Evolutionary conservation across 2,113 vertebrate genomes (phyloP).

Genomic region (Physeter macrocephalus): DNA sequence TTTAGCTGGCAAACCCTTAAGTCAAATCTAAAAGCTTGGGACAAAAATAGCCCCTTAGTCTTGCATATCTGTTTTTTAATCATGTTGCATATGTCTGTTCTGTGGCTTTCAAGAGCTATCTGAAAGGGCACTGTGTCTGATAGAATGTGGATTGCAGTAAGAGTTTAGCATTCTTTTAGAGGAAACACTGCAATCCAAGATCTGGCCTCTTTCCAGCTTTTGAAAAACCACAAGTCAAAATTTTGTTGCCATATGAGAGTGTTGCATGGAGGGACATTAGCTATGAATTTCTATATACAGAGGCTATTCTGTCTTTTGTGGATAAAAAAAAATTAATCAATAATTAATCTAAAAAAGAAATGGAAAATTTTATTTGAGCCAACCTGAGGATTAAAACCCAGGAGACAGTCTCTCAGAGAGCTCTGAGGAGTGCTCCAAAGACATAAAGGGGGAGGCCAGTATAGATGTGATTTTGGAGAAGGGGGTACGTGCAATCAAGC

Average conservation of each 20-base stretch:
- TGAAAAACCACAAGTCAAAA: not conserved
- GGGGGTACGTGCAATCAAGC: not conserved
- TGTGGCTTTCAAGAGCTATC: not conserved
- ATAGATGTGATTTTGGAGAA: not conserved
- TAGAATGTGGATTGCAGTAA: not conserved
- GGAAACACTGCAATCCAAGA: not conserved
- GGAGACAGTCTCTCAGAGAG: not conserved
- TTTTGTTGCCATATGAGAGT: not conserved
- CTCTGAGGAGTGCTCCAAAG: not conserved
- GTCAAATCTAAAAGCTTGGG: not conserved
- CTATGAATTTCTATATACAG: not conserved
- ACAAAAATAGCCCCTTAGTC: slow-evolving; percentile 21
- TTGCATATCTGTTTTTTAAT: not conserved
- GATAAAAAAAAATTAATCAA: not conserved
- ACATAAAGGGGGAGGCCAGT: not conserved
- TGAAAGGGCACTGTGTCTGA: not conserved
- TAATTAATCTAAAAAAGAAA: not conserved
- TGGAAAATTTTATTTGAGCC: not conserved
- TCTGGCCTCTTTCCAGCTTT: not conserved
- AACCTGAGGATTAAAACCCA: not conserved
- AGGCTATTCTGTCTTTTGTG: not conserved
- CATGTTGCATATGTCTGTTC: not conserved
- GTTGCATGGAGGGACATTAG: not conserved
- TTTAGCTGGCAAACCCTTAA: not conserved
- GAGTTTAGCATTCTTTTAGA: not conserved